Evolutionary conservation across 2,888 invertebrate species (phyloP).

Genomic region (Pseudococcus viburni): DNA sequence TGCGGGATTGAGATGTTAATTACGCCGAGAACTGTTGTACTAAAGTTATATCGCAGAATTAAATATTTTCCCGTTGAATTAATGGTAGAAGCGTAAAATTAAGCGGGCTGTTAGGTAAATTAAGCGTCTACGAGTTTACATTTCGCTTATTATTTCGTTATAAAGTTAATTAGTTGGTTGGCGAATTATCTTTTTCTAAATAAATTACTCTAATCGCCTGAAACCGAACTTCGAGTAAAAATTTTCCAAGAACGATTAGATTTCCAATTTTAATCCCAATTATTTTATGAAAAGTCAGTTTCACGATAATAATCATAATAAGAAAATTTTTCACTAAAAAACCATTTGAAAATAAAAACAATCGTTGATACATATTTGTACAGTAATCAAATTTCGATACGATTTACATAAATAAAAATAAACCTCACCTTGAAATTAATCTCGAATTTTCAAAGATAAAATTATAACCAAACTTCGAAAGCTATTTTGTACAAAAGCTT

Average conservation of each 20-base stretch:
- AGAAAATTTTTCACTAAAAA: no score
- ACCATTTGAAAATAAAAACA: not conserved
- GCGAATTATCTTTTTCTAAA: not conserved
- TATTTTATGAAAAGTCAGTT: no score
- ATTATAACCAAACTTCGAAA: not conserved
- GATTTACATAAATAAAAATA: not conserved
- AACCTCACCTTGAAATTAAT: not conserved
- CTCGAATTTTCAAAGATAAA: not conserved
- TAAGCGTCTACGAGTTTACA: slow-evolving; percentile 26
- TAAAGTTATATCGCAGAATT: not conserved
- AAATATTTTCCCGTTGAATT: slow-evolving; percentile 15
- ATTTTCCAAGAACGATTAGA: no score
- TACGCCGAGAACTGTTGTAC: not conserved
- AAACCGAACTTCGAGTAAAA: not conserved
- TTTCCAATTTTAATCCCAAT: no score
- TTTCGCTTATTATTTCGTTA: not conserved
- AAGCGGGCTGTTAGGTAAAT: slow-evolving; percentile 21
- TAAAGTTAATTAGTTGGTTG: not conserved
- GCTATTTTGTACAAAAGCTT: not conserved
- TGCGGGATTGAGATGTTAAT: slow-evolving; percentile 20
- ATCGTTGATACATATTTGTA: not conserved
- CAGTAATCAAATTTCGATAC: no score
- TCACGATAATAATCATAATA: no score
- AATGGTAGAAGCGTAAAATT: slow-evolving; percentile 26
- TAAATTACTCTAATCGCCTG: not conserved